A percentile compares a stretch with the other conserved stretches of the same genome.
These are phyloP conservation scores for Euleptes europaea DNA, from an alignment of 2,113 vertebrate genomes.

Conservation along the genomic window DNA sequence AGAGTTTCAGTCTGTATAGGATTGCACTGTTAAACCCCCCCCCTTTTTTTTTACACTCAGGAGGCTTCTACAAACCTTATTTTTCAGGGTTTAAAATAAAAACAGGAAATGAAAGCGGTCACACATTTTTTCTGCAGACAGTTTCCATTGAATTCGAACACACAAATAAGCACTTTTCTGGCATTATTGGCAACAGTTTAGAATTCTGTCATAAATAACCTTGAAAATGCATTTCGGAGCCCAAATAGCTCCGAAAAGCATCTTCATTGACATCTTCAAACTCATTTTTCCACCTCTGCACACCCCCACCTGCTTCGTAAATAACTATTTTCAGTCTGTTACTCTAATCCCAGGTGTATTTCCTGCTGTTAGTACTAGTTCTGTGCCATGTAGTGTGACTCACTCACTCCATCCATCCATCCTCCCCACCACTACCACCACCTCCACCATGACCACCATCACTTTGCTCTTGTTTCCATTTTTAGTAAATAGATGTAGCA, in stretches of 20 bases:
- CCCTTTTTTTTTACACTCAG: neutral
- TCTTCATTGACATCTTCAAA: neutral
- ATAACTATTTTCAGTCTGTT: neutral
- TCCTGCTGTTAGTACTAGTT: neutral
- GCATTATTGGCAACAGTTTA: neutral
- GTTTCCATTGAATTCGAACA: conserved; percentile 5
- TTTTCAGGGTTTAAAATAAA: neutral
- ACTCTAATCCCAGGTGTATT: neutral
- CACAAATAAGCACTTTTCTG: neutral
- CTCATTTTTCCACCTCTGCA: neutral
- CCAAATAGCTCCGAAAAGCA: neutral
- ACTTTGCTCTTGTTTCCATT: neutral
- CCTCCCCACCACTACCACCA: no score
- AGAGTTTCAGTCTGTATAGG: no score
- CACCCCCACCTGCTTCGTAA: neutral
- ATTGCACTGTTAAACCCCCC: no score
- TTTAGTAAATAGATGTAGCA: no score
- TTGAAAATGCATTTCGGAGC: neutral
- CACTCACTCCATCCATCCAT: neutral
- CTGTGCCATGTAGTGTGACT: neutral
- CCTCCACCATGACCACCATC: no score
- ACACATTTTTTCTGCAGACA: neutral
- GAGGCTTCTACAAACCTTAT: accelerated
- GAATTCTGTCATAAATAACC: neutral
- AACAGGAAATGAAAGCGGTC: neutral